Base-by-base conservation (phyloP, 2,888 invertebrate genomes). In the Xylota segnis region DNA sequence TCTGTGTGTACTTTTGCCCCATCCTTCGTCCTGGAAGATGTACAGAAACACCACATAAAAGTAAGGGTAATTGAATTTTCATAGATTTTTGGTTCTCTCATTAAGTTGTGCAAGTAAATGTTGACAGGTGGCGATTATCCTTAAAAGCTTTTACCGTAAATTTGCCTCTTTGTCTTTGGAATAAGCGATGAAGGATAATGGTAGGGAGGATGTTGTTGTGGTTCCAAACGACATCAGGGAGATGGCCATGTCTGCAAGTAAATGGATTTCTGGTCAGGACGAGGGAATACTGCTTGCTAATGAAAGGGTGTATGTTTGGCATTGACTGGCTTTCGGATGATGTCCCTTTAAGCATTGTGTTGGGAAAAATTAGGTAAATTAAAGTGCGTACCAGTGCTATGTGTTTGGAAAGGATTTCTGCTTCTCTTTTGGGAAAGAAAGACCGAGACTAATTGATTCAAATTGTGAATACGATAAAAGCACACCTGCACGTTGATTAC, bases 71-170 rank as follows among this genome's bases (percentile, higher is more conserved):
- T 77, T 77, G 70, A 70, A 61, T 77, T 77, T 77, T 76, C 77
- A 54, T 61, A 70, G 54, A 77, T 77, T 70, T 61, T 61, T 47
- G 59, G 70, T 61, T 45, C 61, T 45, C 61, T 70, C 77, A 70
- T 70, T 77, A 70, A 61, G 52, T 54, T 61, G 29, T 61, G 70
- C 40, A 77, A 77, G 76, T 68, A 61, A 68, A 59, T 61, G 77
- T 61, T 77, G 77, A 77, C 70, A 77, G 70, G 77, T 70, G 54
- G 77, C 61, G 77, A 77, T 70, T 77, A 77, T 77, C 70, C 70
- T 70, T 77, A 70, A 77, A 63, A 77, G 77, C 77, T 77, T 77
- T 66, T 61, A 59, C 29, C 50, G 52, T 68, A 43, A 59, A 68
- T 77, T 77, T 76, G 14, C 32, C 43, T 68, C 29, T 29, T 43